Base-by-base conservation (phyloP, 1,140 invertebrate genomes). In the Brachionus calyciflorus region DNA sequence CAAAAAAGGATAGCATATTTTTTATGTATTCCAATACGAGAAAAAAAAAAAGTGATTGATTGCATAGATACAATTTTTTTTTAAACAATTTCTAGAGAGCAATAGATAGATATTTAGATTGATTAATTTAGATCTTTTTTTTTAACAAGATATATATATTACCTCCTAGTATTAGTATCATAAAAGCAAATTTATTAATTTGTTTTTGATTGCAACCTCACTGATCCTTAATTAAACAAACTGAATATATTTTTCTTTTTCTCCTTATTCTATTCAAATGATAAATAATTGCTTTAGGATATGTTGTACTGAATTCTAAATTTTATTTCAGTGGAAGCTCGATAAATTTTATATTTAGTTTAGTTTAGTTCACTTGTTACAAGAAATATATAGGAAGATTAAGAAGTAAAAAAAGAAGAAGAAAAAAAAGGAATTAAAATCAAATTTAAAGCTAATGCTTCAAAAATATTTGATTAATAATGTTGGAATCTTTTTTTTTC, bases 81-180 rank as follows among this genome's bases (percentile, higher is more conserved):
- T n/a, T n/a, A n/a, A n/a, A n/a, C n/a, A n/a, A n/a, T n/a, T n/a
- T n/a, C n/a, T n/a, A n/a, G n/a, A n/a, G n/a, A n/a, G n/a, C n/a
- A 60, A 60, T 60, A 60, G 55, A 60, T 21, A 55, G 53, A 55
- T n/a, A 33, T 37, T 37, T 40, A 37, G 55, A 60, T 33, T 12
- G 30, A 60, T 12, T 14, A n/a, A 17, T 33, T 17, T n/a, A n/a
- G 48, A 24, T 51, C 26, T 9, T n/a, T 60, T 19, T 17, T n/a
- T 40, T 33, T 60, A 37, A n/a, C n/a, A 37, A 37, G 33, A 40
- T 60, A 60, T 1, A 60, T 60, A 60, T 60, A 60, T 17, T 60
- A 60, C 55, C 55, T 37, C 17, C 28, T 14, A 60, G 9, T 28
- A 60, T 60, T 14, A 60, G 33, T 17, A 60, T 37, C 33, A 37